Conservation (phyloP, 1,140 invertebrate species). For the Nephotettix cincticeps region DNA sequence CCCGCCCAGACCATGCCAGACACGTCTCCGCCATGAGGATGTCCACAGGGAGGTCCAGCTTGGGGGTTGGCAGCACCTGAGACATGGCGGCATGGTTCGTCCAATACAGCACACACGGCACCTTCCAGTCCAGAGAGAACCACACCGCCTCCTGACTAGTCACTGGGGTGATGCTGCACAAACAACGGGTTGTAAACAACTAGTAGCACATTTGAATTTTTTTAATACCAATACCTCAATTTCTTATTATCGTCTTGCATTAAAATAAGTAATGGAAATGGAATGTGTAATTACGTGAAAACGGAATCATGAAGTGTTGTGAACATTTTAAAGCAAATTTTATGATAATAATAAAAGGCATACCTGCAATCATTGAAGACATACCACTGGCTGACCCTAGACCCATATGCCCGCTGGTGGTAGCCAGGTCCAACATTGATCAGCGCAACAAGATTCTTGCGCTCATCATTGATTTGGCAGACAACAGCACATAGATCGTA, state of each 20-base stretch:
- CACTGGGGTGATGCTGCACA: constrained; percentile 85
- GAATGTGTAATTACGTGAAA: too few species aligned
- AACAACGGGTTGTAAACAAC: too few species aligned
- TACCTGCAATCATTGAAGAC: constrained; percentile 96
- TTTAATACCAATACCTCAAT: too few species aligned
- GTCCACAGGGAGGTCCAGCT: constrained; percentile 57
- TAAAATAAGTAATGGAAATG: too few species aligned
- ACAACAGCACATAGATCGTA: constrained; percentile 80
- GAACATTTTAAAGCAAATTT: too few species aligned
- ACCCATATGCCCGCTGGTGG: constrained; percentile 57
- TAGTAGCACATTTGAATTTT: too few species aligned
- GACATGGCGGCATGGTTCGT: constrained; percentile 47
- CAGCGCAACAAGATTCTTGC: constrained; percentile 80
- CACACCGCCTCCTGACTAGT: constrained; percentile 80
- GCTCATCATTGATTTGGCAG: constrained; percentile 78
- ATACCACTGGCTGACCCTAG: constrained; percentile 73
- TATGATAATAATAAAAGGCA: too few species aligned
- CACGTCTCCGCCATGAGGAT: constrained; percentile 67
- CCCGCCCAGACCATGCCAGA: constrained; percentile 57
- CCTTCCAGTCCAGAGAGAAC: constrained; percentile 92
- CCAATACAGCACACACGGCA: constrained; percentile 89
- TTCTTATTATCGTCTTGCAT: too few species aligned
- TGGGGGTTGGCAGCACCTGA: constrained; percentile 47
- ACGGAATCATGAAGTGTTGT: too few species aligned
- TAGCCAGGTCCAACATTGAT: constrained; percentile 74